Conservation (phyloP, 2,113 vertebrate species). For the Turnix velox region DNA sequence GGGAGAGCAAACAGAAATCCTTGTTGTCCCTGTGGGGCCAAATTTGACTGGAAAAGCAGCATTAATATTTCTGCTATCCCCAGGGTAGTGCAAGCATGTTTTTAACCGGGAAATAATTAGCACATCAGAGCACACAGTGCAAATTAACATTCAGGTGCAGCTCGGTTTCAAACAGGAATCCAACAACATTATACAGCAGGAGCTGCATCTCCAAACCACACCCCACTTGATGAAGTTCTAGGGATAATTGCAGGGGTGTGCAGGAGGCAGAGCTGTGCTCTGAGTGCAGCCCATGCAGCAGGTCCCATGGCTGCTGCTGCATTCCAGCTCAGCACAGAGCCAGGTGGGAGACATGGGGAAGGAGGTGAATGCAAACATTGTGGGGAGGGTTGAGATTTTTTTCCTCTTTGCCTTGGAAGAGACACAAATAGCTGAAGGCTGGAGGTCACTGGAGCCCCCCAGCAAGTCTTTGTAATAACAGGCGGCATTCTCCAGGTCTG, state of each 20-base stretch:
- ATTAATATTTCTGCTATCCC: background rate
- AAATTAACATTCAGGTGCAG: background rate
- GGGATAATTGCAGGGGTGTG: background rate
- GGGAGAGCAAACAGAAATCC: background rate
- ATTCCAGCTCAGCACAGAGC: background rate
- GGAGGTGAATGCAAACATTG: slow-evolving; percentile 1
- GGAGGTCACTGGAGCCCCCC: slow-evolving; percentile 46
- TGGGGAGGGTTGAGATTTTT: background rate
- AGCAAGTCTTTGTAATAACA: slow-evolving; percentile 38
- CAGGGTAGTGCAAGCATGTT: background rate
- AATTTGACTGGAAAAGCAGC: slow-evolving; percentile 25
- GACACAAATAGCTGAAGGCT: slow-evolving; percentile 46
- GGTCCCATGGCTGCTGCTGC: background rate
- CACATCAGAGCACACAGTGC: background rate
- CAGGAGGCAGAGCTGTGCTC: background rate
- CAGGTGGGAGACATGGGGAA: background rate
- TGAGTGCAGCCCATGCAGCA: background rate
- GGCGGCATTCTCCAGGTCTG: slow-evolving; percentile 17
- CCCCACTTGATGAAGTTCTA: background rate
- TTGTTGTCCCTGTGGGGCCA: background rate
- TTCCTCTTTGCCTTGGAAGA: slow-evolving; percentile 42
- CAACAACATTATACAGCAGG: background rate
- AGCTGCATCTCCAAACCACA: background rate
- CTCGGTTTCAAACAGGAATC: background rate
- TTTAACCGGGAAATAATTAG: background rate